Evolutionary conservation across 2,797 vertebrate genomes (phyloP), one percentile per base, ranked within the genome.

Genomic region (Xiphorhynchus erythropygius): DNA sequence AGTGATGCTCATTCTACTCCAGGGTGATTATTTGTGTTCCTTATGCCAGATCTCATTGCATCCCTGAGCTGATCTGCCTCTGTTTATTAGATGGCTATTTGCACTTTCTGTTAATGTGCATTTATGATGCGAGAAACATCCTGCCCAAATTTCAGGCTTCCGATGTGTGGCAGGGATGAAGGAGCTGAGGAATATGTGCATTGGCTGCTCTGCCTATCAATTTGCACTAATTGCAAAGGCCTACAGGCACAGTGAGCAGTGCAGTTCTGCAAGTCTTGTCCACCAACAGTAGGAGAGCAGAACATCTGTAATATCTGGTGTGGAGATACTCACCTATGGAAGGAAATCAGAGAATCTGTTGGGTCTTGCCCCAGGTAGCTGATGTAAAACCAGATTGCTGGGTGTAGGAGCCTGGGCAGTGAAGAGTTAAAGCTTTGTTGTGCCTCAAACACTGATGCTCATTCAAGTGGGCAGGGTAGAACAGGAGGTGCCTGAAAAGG

Each of bases 21-120:
- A 35, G 50, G 55, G 55, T 89, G 94, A 93, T 95, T 92, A 96
- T 96, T 95, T 90, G 80, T 93, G 89, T 89, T 95, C 78, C n/a
- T 92, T 83, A 95, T 95, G 94, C 94, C 76, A 77, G 82, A 53
- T 68, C 77, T 97, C 84, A 94, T 76, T 89, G 91, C 89, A 84
- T 52, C 76, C 62, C n/a, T 0, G 14, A 62, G 69, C 42, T 65
- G 74, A 63, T 88, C 42, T 56, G n/a, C 44, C 83, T 93, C 46
- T 94, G 7, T 83, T 95, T 92, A 89, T 95, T 92, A 85, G 68
- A 16, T 18, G 27, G 62, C 87, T 69, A 52, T 94, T 92, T 95
- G 91, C 71, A 91, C 85, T 93, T 87, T 42, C 62, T 2, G 32
- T 71, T 95, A 95, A 96, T 96, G 74, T 18, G 67, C 28, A n/a